Conservation (phyloP, 2,113 vertebrate species). For the cat (Felis catus) region F.catus_Fca126_mat1.0 CM031424.1:12391501-12392000, state of each 20-base stretch:
- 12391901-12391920: neutral
- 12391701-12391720: too few species aligned
- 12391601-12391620: too few species aligned
- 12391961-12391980: neutral
- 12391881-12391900: neutral
- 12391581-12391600: too few species aligned
- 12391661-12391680: too few species aligned
- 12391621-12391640: too few species aligned
- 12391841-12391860: slow-evolving; percentile 1
- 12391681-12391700: too few species aligned
- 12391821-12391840: neutral
- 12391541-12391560: too few species aligned
- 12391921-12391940: neutral
- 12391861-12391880: neutral
- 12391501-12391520: neutral
- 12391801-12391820: neutral
- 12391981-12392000: neutral
- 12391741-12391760: neutral
- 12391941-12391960: neutral
- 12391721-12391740: neutral
- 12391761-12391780: neutral
- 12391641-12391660: too few species aligned
- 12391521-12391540: neutral
- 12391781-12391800: slow-evolving; percentile 15
- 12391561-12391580: too few species aligned